Conservation (phyloP, 2,888 invertebrate genomes). For the Eurois occulta region DNA sequence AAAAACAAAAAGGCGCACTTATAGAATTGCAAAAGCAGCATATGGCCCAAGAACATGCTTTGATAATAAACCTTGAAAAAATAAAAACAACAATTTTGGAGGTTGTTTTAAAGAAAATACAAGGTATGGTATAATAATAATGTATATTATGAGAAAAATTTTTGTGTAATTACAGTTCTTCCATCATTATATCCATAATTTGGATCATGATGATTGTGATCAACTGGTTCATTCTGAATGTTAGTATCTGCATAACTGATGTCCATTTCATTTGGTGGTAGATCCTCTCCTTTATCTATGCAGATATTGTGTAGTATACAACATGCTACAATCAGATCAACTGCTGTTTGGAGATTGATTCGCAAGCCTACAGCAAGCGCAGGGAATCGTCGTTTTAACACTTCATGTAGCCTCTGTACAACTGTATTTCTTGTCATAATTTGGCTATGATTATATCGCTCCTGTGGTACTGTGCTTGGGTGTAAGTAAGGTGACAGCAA, state of each 20-base stretch:
- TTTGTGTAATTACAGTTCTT: conserved; percentile 23
- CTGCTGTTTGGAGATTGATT: conserved; percentile 46
- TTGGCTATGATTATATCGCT: conserved; percentile 32
- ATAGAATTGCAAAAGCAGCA: conserved; percentile 30
- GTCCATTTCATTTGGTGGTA: conserved; percentile 24
- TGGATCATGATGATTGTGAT: conserved; percentile 21
- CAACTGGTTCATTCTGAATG: background rate
- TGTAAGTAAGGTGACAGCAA: conserved; percentile 27
- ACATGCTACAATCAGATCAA: conserved; percentile 47
- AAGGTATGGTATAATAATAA: background rate
- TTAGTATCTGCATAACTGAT: conserved; percentile 6
- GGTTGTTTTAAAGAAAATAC: conserved; percentile 2
- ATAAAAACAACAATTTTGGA: conserved; percentile 38
- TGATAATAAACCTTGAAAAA: background rate
- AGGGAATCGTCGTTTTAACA: conserved; percentile 45
- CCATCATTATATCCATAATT: conserved; percentile 16
- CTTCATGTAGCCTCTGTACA: conserved; percentile 32
- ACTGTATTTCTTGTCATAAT: conserved; percentile 33
- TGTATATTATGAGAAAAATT: conserved; percentile 10
- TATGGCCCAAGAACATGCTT: conserved; percentile 22
- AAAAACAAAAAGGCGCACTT: conserved; percentile 26
- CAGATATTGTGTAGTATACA: conserved; percentile 48
- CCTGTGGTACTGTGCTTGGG: conserved; percentile 7
- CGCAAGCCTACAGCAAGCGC: conserved; percentile 36
- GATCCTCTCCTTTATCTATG: conserved; percentile 21